phyloP scores from a whole-genome alignment of 2,113 vertebrate species.

The Mastomys natalensis region DNA sequence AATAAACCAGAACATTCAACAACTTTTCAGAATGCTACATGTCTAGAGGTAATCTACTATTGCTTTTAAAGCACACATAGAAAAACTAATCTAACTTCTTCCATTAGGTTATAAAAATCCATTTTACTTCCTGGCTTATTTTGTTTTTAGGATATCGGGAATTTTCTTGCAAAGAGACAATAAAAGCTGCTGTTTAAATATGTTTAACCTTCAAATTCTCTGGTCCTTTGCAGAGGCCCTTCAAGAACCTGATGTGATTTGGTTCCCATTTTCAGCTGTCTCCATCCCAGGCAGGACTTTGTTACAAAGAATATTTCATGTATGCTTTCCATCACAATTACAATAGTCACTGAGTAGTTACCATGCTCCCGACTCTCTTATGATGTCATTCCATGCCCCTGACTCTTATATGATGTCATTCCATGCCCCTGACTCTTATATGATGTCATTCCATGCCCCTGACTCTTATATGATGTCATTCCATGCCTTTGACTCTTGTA shows the following conservation, averaged over 20 bases:
- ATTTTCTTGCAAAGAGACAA: conserved; percentile 47
- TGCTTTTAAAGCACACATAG: conserved; percentile 22
- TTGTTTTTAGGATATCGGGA: conserved; percentile 34
- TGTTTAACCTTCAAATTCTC: conserved; percentile 43
- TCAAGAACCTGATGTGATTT: background rate
- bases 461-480: too few relatives aligned
- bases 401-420: too few relatives aligned
- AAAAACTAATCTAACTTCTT: background rate
- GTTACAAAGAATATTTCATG: background rate
- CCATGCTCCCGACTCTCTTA: background rate
- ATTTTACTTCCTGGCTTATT: background rate
- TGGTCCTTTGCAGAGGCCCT: conserved; percentile 9
- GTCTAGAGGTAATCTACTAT: background rate
- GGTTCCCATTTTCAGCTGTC: background rate
- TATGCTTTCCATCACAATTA: background rate
- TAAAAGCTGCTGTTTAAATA: conserved; percentile 48
- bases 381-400: too few relatives aligned
- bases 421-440: too few relatives aligned
- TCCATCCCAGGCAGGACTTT: background rate
- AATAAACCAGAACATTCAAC: conserved; percentile 26
- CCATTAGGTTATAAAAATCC: conserved; percentile 5
- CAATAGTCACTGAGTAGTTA: background rate
- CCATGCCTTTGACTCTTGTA: too few relatives aligned
- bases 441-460: too few relatives aligned
- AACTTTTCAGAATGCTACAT: conserved; percentile 1